phyloP scores from a whole-genome alignment of 2,888 invertebrate genomes.

The Hemithea aestivaria region DNA sequence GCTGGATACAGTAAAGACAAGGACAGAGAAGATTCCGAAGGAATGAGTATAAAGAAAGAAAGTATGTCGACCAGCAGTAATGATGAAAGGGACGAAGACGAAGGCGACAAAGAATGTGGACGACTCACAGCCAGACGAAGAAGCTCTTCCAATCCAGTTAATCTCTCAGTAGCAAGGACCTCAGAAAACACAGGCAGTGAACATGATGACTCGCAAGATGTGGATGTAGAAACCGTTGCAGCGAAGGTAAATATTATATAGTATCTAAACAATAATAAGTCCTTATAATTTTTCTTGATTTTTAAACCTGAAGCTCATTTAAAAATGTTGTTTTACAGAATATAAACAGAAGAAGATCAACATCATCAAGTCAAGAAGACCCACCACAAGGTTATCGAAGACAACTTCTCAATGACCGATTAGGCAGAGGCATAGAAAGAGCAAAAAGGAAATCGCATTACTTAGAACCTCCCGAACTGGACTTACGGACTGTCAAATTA shows the following conservation, averaged over 20 bases:
- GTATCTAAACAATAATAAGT: no score
- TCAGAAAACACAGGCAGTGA: slow-evolving; percentile 80
- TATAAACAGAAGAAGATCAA: slow-evolving; percentile 67
- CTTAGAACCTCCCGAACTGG: slow-evolving; percentile 84
- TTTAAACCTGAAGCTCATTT: background rate
- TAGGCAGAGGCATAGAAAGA: slow-evolving; percentile 80
- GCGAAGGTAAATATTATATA: slow-evolving; percentile 56
- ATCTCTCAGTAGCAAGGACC: slow-evolving; percentile 82
- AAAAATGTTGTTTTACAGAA: slow-evolving; percentile 48
- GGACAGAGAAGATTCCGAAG: slow-evolving; percentile 60
- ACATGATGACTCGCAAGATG: slow-evolving; percentile 75
- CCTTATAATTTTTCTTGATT: no score
- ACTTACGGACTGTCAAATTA: slow-evolving; percentile 81
- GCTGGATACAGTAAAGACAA: slow-evolving; percentile 74
- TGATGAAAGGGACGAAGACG: slow-evolving; percentile 75
- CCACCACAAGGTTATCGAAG: slow-evolving; percentile 78
- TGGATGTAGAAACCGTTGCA: slow-evolving; percentile 75
- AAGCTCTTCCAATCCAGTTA: slow-evolving; percentile 90
- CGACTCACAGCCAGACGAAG: slow-evolving; percentile 80
- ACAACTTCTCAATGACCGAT: slow-evolving; percentile 80
- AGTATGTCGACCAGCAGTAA: slow-evolving; percentile 75
- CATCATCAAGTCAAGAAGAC: slow-evolving; percentile 74
- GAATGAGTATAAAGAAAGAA: slow-evolving; percentile 74
- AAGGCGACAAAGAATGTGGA: slow-evolving; percentile 71
- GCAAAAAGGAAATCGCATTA: slow-evolving; percentile 82